Evolutionary conservation across 2,113 vertebrate genomes (phyloP), one percentile per base, ranked within the genome.

Genomic region (Petrocephalus microphthalmus): DNA sequence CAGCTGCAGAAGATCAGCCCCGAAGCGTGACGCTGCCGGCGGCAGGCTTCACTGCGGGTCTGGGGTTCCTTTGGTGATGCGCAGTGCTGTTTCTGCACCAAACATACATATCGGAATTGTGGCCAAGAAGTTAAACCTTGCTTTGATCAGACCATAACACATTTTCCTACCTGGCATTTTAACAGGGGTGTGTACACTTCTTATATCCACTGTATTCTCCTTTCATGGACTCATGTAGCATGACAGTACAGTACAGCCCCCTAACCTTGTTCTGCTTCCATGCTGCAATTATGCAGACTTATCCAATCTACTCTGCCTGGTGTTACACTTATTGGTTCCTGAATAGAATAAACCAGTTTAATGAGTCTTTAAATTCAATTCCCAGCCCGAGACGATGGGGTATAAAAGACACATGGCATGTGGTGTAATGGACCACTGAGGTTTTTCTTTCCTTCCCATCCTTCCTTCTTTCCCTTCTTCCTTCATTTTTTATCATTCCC

Each of bases 301-400:
- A 83, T 83, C 10, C 45, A 47, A 83, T 83, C 81, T 83, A 19
- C 81, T 83, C 45, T 74, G 71, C 37, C 22, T 83, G 45, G 33
- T 11, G 20, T n/a, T 29, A 49, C 45, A 49, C 22, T 83, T 83
- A 83, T 83, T 83, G 8, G 45, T 83, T 83, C 42, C 81, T 83
- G 81, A 83, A 83, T 11, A 64, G 57, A 64, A 11, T n/a, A 19
- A 64, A n/a, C 57, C 45, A 83, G 20, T 83, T 83, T 83, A 83
- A 83, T 83, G 42, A 49, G 81, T 83, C 81, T n/a, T 83, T 83
- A 45, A 47, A 83, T 47, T 83, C 45, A 47, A 83, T 47, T 83
- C 45, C 20, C 20, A 47, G 20, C 45, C 45, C 33, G 19, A 74
- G 33, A 74, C 19, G 81, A 83, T 49, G 20, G 47, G 45, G 37